Evolutionary conservation across 2,888 invertebrate genomes (phyloP), one percentile per base, ranked within the genome.

Genomic region (Athrips mouffetella): DNA sequence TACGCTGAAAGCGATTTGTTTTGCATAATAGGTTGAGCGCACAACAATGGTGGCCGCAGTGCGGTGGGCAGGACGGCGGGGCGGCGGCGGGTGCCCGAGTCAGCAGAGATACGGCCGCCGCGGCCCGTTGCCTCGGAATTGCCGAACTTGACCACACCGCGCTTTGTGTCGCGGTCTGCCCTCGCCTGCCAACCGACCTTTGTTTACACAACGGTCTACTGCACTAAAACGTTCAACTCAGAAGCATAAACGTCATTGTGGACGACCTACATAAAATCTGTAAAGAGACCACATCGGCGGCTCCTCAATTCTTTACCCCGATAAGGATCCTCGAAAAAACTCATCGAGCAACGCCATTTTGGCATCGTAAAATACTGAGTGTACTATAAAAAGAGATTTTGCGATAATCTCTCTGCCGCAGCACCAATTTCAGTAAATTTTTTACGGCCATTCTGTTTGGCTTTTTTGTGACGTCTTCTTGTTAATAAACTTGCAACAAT

Each of bases 11-110:
- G 74, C 75, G 67, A 76, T 80, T 76, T 78, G 70, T 78, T 80
- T 80, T 73, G 78, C 76, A 80, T 81, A 82, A 82, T 76, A 47
- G 74, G 70, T 69, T 70, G 70, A 60, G 67, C 70, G 67, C 67
- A 64, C 65, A 74, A 76, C 74, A 75, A 76, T 76, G 64, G 74
- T 65, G 72, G 70, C 63, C 68, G 72, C 70, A 70, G 61, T 72
- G 75, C 70, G 74, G 69, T 60, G 20, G 53, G 53, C 48, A 53
- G 55, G 53, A 61, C 70, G 73, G 69, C 60, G 57, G n/a, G n/a
- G 11, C 60, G 55, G 53, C 61, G 69, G 73, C 69, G 59, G 57
- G n/a, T 8, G 11, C 60, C n/a, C 20, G 11, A 37, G n/a, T 18
- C 6, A 20, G 37, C 21, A 60, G 62, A 67, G 66, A 69, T 71